Evolutionary conservation across 2,797 vertebrate species (phyloP).

Genomic region (Zalophus californianus): DNA sequence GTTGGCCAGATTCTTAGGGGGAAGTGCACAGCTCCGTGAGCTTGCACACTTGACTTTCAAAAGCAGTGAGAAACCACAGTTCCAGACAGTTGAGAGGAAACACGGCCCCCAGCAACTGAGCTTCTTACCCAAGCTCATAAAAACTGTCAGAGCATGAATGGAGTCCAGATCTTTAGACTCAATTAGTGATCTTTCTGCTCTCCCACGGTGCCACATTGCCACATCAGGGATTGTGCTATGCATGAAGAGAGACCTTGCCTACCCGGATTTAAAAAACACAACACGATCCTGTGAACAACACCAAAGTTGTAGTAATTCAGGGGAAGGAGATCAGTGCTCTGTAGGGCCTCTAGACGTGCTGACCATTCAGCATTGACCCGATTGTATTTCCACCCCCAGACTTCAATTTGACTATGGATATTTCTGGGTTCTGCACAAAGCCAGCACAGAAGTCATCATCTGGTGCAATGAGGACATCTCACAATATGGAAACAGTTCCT

Average conservation of each 20-base stretch:
- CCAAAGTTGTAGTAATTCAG: neutral
- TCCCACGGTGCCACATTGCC: neutral
- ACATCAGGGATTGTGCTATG: rapidly evolving
- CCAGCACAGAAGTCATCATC: neutral
- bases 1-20: neutral
- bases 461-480: neutral
- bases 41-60: rapidly evolving
- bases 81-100: neutral
- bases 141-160: neutral
- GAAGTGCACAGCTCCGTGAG: rapidly evolving
- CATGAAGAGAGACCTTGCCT: neutral
- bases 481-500: neutral
- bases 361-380: neutral
- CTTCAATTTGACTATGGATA: rapidly evolving
- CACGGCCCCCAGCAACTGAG: neutral
- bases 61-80: neutral
- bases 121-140: neutral
- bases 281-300: neutral
- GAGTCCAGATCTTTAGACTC: neutral
- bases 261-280: too few species aligned
- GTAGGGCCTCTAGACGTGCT: rapidly evolving
- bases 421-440: neutral
- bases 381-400: neutral
- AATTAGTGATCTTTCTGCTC: rapidly evolving
- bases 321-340: neutral